Evolutionary conservation across 2,888 invertebrate genomes (phyloP).

Genomic region (Quadriops clusia): DNA sequence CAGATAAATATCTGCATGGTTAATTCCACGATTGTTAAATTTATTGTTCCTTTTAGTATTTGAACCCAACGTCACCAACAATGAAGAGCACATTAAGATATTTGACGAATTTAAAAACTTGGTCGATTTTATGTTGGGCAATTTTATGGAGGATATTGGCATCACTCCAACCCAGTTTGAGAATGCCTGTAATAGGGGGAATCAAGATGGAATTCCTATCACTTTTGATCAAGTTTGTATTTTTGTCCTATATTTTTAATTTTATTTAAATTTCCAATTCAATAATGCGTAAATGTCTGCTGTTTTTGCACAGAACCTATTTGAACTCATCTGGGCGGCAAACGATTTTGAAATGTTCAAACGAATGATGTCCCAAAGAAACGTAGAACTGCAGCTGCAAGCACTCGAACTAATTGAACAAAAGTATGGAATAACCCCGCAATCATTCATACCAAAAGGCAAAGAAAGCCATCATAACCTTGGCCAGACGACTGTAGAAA

Average conservation of each 20-base stretch:
- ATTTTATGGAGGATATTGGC: slow-evolving; percentile 86
- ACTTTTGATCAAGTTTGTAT: slow-evolving; percentile 42
- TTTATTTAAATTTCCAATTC: neutral
- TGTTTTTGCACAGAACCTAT: slow-evolving; percentile 38
- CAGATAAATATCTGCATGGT: slow-evolving; percentile 1
- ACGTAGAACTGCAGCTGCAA: slow-evolving; percentile 82
- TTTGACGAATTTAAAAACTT: slow-evolving; percentile 82
- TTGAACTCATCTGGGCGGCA: slow-evolving; percentile 83
- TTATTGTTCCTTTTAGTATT: slow-evolving; percentile 54
- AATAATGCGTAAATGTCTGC: neutral
- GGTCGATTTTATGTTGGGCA: slow-evolving; percentile 82
- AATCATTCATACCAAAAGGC: slow-evolving; percentile 44
- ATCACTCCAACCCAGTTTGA: slow-evolving; percentile 83
- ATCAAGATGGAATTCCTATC: slow-evolving; percentile 34
- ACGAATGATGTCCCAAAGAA: slow-evolving; percentile 86
- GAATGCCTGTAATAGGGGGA: slow-evolving; percentile 52
- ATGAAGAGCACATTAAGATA: slow-evolving; percentile 62
- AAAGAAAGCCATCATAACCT: slow-evolving; percentile 20
- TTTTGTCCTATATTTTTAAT: neutral
- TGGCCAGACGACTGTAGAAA: slow-evolving; percentile 15
- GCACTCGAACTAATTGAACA: slow-evolving; percentile 75
- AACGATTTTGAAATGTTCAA: slow-evolving; percentile 84
- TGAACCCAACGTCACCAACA: slow-evolving; percentile 63
- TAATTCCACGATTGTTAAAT: slow-evolving; percentile 7
- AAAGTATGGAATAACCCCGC: slow-evolving; percentile 56